phyloP scores from a whole-genome alignment of 2,888 invertebrate species.

The Anorthoa munda region DNA sequence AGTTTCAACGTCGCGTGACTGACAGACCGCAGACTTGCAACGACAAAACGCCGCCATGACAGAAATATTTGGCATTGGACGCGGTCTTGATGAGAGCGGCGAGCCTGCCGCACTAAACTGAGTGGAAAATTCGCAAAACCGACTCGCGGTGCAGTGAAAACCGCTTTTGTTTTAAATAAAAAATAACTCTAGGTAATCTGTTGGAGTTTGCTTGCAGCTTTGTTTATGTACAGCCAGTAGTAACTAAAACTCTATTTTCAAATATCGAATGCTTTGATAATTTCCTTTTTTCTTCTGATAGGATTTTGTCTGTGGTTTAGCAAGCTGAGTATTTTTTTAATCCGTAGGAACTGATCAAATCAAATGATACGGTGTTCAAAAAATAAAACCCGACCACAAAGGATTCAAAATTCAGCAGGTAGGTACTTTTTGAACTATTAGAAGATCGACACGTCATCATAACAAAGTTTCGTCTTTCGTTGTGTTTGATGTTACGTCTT shows the following conservation, averaged over 20 bases:
- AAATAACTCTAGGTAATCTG: slow-evolving; percentile 17
- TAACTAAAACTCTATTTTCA: slow-evolving; percentile 8
- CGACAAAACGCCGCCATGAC: slow-evolving; percentile 64
- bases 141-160: slow-evolving; percentile 37
- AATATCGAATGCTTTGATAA: slow-evolving; percentile 6
- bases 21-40: slow-evolving; percentile 69
- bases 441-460: neutral
- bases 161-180: slow-evolving; percentile 44
- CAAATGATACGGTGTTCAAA: slow-evolving; percentile 2
- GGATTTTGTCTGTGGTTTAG: neutral
- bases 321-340: slow-evolving; percentile 6
- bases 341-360: neutral
- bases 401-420: slow-evolving; percentile 41
- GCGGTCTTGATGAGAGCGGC: slow-evolving; percentile 50
- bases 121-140: slow-evolving; percentile 64
- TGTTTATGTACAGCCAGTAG: neutral
- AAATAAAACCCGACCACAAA: slow-evolving; percentile 50
- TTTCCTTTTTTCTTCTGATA: slow-evolving; percentile 11
- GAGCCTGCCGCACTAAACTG: slow-evolving; percentile 53
- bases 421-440: slow-evolving; percentile 37
- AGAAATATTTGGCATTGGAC: slow-evolving; percentile 65
- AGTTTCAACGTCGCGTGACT: slow-evolving; percentile 64
- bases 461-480: neutral
- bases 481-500: neutral
- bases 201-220: slow-evolving; percentile 13